Evolutionary conservation across 2,113 vertebrate genomes (phyloP).

Genomic region (Morone saxatilis): DNA sequence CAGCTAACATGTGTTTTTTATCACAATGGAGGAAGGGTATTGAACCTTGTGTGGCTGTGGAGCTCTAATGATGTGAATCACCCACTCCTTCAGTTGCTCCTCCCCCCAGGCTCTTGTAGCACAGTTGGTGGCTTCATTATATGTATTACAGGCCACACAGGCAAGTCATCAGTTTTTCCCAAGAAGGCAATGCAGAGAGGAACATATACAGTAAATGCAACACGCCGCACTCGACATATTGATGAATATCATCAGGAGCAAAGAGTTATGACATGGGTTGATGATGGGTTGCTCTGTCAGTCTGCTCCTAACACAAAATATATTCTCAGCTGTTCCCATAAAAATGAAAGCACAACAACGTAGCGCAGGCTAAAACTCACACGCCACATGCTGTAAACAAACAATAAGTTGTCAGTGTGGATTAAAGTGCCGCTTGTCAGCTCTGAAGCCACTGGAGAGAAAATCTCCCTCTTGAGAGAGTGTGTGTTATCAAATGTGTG

Average conservation of each 20-base stretch:
- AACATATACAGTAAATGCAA: background rate
- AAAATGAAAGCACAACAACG: slow-evolving; percentile 8
- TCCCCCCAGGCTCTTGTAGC: slow-evolving; percentile 41
- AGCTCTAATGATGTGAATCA: slow-evolving; percentile 44
- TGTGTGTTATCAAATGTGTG: slow-evolving; percentile 15
- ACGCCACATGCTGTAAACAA: slow-evolving; percentile 19
- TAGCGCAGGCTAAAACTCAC: background rate
- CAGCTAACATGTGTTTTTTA: slow-evolving; percentile 46
- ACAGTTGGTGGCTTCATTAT: slow-evolving; percentile 45
- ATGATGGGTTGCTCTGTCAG: background rate
- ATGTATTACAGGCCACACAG: slow-evolving; percentile 28
- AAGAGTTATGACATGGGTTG: background rate
- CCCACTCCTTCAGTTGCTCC: slow-evolving; percentile 18
- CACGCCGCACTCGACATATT: slow-evolving; percentile 3
- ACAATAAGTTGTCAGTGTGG: slow-evolving; percentile 39
- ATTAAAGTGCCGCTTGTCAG: slow-evolving; percentile 36
- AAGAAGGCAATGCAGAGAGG: background rate
- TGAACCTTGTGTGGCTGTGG: slow-evolving; percentile 40
- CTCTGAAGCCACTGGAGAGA: slow-evolving; percentile 25
- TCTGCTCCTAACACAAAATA: slow-evolving; percentile 13
- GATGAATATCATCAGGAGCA: slow-evolving; percentile 5
- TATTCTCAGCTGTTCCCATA: background rate
- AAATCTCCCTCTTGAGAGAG: slow-evolving; percentile 18
- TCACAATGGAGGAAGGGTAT: slow-evolving; percentile 26
- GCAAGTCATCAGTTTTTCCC: slow-evolving; percentile 34